These are phyloP conservation scores for Mesorhabditis spiculigera DNA, from an alignment of 2,888 invertebrate genomes.

Conservation along the genomic window DNA sequence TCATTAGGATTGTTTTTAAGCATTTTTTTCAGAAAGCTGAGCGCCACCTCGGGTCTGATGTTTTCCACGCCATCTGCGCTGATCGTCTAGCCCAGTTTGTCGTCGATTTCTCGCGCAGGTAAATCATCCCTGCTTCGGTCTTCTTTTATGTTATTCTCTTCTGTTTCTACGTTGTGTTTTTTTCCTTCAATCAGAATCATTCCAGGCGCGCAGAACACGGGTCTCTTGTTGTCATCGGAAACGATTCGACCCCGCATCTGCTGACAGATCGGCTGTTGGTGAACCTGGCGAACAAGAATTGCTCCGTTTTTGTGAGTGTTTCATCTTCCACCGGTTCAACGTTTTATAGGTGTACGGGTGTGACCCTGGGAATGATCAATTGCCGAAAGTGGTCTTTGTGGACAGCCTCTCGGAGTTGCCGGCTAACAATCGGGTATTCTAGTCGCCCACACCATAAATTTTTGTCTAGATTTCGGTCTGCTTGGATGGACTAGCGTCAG, in stretches of 20 bases:
- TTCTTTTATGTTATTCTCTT: not conserved
- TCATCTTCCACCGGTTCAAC: not conserved
- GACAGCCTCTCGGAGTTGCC: not conserved
- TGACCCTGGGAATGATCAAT: not conserved
- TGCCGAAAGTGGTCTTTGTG: not conserved
- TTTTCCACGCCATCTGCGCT: slow-evolving; percentile 1
- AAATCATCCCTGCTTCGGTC: not conserved
- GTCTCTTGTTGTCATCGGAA: not conserved
- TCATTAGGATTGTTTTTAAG: not conserved
- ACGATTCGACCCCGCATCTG: not conserved
- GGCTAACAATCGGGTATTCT: not conserved
- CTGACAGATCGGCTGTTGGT: not conserved
- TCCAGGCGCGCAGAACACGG: too few species aligned
- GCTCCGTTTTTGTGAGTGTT: not conserved
- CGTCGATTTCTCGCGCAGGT: not conserved
- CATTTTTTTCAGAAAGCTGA: slow-evolving; percentile 2
- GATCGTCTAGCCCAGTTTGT: not conserved
- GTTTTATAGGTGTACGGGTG: slow-evolving; percentile 1
- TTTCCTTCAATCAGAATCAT: not conserved
- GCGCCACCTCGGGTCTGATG: slow-evolving; percentile 2
- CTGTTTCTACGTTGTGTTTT: not conserved
- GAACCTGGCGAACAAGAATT: not conserved
- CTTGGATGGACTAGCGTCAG: not conserved
- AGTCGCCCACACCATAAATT: not conserved
- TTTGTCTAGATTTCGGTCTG: not conserved